Evolutionary conservation across 2,113 vertebrate genomes (phyloP).

Genomic region (Cyphomyrus discorhynchus): DNA sequence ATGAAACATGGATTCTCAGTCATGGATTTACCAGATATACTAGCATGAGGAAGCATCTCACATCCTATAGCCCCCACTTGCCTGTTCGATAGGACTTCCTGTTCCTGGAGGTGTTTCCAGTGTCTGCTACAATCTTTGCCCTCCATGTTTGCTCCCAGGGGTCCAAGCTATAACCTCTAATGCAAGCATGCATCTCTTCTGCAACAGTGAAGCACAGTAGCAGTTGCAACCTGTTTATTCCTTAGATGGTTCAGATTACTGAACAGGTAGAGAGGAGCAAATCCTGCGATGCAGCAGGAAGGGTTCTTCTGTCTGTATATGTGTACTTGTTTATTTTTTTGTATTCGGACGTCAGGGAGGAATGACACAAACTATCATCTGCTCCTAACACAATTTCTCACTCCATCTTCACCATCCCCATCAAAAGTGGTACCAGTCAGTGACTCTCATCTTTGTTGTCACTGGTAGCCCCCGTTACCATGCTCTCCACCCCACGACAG

Average conservation of each 20-base stretch:
- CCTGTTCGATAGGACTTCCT: not conserved
- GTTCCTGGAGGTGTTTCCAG: not conserved
- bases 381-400: not conserved
- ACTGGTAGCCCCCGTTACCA: not conserved
- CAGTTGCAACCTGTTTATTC: not conserved
- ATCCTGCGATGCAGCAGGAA: not conserved
- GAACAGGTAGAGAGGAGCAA: not conserved
- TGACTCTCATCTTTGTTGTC: slow-evolving; percentile 6
- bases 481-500: not conserved
- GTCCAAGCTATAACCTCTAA: not conserved
- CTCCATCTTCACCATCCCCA: not conserved
- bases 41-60: not conserved
- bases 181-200: not conserved
- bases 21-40: not conserved
- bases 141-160: not conserved
- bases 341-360: not conserved
- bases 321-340: not conserved
- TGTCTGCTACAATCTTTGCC: not conserved
- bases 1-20: not conserved
- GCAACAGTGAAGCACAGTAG: not conserved
- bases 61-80: not conserved
- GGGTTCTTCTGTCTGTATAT: not conserved
- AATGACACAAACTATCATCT: not conserved
- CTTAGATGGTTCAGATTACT: not conserved
- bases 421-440: not conserved